A percentile compares a stretch with the other conserved stretches of the same genome.
These are phyloP conservation scores for Timema podura DNA, from an alignment of 2,888 invertebrate species.

Conservation along the genomic window DNA sequence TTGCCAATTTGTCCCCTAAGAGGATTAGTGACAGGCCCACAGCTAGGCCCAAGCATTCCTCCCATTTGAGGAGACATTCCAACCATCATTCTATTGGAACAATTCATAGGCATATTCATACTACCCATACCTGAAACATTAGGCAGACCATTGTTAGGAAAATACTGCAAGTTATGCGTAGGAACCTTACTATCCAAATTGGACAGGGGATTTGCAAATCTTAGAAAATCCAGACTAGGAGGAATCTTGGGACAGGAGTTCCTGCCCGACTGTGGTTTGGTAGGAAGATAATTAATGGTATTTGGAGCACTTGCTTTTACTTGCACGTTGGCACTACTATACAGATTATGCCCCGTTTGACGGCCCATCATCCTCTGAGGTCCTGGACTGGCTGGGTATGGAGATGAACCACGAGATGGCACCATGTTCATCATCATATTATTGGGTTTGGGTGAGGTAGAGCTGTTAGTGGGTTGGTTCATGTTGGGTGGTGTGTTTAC, in stretches of 20 bases:
- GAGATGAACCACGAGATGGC: constrained; percentile 49
- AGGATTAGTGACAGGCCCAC: constrained; percentile 36
- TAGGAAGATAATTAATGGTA: constrained; percentile 96
- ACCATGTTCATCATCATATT: constrained; percentile 33
- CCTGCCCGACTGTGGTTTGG: constrained; percentile 73
- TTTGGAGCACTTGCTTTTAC: constrained; percentile 96
- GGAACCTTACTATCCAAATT: constrained; percentile 67
- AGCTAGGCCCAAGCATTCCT: constrained; percentile 41
- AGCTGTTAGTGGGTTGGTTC: constrained; percentile 35
- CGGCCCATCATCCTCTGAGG: constrained; percentile 60
- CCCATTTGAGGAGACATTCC: constrained; percentile 34
- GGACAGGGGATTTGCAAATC: constrained; percentile 80
- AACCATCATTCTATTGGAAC: constrained; percentile 45
- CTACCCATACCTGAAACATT: constrained; percentile 50
- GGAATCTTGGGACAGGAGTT: constrained; percentile 70
- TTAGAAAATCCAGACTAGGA: constrained; percentile 83
- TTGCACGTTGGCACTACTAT: constrained; percentile 72
- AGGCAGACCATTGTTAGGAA: constrained; percentile 57
- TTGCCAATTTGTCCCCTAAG: constrained; percentile 40
- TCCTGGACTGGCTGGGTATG: constrained; percentile 47
- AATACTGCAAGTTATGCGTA: constrained; percentile 68
- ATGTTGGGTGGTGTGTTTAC: constrained; percentile 23
- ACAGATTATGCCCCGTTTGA: constrained; percentile 54
- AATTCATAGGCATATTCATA: constrained; percentile 50
- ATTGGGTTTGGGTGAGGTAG: constrained; percentile 37